These are phyloP conservation scores for Rhinoderma darwinii DNA, from an alignment of 2,113 vertebrate species.

Conservation along the genomic window DNA sequence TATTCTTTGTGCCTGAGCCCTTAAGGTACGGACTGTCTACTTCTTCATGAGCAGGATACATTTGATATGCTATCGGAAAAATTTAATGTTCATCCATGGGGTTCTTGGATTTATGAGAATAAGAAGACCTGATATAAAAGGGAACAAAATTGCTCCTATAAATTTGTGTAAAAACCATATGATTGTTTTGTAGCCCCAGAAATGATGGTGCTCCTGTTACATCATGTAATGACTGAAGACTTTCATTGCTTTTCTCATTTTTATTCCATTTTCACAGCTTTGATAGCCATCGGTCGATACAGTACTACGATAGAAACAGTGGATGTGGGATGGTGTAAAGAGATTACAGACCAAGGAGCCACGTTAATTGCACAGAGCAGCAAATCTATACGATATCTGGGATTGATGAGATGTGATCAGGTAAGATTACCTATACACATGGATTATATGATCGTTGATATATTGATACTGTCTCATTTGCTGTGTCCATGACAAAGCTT, in stretches of 20 bases:
- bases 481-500: no score
- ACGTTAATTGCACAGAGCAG: slow-evolving; percentile 95
- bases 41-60: no score
- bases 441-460: not conserved
- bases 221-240: not conserved
- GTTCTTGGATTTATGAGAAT: no score
- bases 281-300: slow-evolving; percentile 95
- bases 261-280: slow-evolving; percentile 75
- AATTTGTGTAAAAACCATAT: not conserved
- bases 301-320: slow-evolving; percentile 97
- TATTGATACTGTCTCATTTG: not conserved
- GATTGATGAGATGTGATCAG: slow-evolving; percentile 98
- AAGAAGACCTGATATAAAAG: no score
- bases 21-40: no score
- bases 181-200: not conserved
- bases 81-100: no score
- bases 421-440: slow-evolving; percentile 72
- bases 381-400: slow-evolving; percentile 95
- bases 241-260: not conserved
- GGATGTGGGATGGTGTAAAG: slow-evolving; percentile 98
- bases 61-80: no score
- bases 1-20: no score
- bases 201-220: not conserved
- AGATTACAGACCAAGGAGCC: slow-evolving; percentile 96
- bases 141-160: not conserved